phyloP scores from a whole-genome alignment of 2,797 vertebrate genomes.

The Halcyon chelicuti region DNA sequence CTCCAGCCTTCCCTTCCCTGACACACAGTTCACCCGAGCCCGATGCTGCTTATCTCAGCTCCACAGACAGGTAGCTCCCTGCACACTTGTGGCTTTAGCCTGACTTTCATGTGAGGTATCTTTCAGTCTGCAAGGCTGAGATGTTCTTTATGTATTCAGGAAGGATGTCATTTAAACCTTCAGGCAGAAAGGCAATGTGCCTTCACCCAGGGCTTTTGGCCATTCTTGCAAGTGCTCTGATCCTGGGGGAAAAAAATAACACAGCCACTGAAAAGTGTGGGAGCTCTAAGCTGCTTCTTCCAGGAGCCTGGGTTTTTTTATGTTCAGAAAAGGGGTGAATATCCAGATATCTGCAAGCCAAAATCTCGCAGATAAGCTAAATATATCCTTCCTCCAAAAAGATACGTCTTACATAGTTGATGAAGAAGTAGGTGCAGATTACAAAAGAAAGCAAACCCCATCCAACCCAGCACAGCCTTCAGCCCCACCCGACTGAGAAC shows the following conservation, averaged over 20 bases:
- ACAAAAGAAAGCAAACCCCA: neutral
- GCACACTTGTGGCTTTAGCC: neutral
- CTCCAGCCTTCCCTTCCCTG: neutral
- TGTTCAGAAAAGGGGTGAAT: neutral
- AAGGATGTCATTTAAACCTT: neutral
- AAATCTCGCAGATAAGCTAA: neutral
- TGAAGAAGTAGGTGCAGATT: neutral
- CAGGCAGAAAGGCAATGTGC: neutral
- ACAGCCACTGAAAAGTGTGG: neutral
- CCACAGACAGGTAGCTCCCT: neutral
- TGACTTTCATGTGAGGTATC: neutral
- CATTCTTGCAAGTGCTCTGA: neutral
- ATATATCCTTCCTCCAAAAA: neutral
- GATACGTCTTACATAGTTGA: neutral
- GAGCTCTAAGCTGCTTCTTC: neutral
- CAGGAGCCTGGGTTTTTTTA: neutral
- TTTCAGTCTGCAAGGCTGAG: neutral
- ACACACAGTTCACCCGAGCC: rapidly evolving
- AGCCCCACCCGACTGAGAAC: neutral
- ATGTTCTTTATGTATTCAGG: neutral
- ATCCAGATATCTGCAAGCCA: neutral
- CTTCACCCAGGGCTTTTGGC: neutral
- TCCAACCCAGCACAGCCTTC: neutral
- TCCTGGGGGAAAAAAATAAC: neutral
- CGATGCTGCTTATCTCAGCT: no score